Percentiles rank a stretch among this genome's conserved stretches.
Conservation (phyloP, 2,888 invertebrate species). For the Altica lythri region DNA sequence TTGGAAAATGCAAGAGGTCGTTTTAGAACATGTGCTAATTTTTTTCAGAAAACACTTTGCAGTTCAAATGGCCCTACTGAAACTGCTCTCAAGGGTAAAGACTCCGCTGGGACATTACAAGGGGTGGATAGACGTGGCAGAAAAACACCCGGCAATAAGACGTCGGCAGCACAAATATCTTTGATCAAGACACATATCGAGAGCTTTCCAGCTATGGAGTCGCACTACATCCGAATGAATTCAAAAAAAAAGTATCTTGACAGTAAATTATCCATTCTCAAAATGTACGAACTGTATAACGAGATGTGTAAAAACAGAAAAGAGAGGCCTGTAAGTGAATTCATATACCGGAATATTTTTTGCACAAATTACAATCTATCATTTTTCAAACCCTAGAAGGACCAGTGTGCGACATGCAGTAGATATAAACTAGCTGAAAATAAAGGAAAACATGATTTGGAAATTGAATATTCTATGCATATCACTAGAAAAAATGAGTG, state of each 20-base stretch:
- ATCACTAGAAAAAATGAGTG: no score
- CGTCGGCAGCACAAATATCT: neutral
- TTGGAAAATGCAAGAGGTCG: neutral
- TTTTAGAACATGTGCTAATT: neutral
- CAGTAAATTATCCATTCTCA: slow-evolving; percentile 9
- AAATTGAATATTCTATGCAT: no score
- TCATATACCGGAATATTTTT: no score
- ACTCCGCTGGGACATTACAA: slow-evolving; percentile 8
- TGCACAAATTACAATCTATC: no score
- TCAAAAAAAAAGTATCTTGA: slow-evolving; percentile 15
- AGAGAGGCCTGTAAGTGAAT: no score
- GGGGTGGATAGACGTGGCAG: slow-evolving; percentile 14
- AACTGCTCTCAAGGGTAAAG: slow-evolving; percentile 12
- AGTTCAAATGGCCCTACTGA: slow-evolving; percentile 15
- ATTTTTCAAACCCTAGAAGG: no score
- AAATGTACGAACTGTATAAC: no score
- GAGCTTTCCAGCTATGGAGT: slow-evolving; percentile 16
- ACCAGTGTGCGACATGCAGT: no score
- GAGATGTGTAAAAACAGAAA: no score
- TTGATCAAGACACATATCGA: slow-evolving; percentile 19
- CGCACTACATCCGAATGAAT: slow-evolving; percentile 12
- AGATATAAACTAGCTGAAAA: no score
- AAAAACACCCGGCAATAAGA: slow-evolving; percentile 15
- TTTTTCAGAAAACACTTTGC: slow-evolving; percentile 8
- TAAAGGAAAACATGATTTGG: no score